Conservation (phyloP, 1,140 invertebrate genomes). For the Dendrolimus punctatus region DNA sequence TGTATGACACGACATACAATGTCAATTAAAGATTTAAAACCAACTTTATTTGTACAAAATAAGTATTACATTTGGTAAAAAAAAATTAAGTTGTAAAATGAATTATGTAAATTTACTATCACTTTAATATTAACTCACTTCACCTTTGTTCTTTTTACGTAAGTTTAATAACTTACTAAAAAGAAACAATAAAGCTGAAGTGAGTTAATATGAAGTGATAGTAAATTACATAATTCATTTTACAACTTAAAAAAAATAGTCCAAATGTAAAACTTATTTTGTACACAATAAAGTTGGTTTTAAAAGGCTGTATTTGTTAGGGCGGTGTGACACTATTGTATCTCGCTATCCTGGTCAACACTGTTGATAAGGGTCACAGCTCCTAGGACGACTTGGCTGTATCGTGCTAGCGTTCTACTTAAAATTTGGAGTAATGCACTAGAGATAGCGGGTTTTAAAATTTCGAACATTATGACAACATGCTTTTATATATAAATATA, state of each 20-base stretch:
- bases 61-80: no score
- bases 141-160: no score
- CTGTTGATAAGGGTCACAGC: constrained; percentile 57
- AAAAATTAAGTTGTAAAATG: no score
- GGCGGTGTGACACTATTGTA: constrained; percentile 39
- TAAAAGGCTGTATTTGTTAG: neutral
- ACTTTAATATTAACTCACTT: no score
- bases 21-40: no score
- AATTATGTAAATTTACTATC: no score
- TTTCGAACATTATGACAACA: neutral
- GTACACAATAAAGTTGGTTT: constrained; percentile 13
- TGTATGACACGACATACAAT: no score
- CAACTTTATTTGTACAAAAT: no score
- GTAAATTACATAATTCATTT: constrained; percentile 27
- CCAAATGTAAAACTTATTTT: constrained; percentile 6
- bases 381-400: constrained; percentile 41
- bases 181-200: constrained; percentile 45
- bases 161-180: constrained; percentile 44
- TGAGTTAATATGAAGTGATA: constrained; percentile 43
- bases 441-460: constrained; percentile 6
- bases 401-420: constrained; percentile 29
- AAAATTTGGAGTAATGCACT: constrained; percentile 11
- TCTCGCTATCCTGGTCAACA: constrained; percentile 41
- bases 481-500: no score
- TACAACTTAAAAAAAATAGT: constrained; percentile 2